phyloP scores from a whole-genome alignment of 2,113 vertebrate species.

The Saimiri boliviensis region DNA sequence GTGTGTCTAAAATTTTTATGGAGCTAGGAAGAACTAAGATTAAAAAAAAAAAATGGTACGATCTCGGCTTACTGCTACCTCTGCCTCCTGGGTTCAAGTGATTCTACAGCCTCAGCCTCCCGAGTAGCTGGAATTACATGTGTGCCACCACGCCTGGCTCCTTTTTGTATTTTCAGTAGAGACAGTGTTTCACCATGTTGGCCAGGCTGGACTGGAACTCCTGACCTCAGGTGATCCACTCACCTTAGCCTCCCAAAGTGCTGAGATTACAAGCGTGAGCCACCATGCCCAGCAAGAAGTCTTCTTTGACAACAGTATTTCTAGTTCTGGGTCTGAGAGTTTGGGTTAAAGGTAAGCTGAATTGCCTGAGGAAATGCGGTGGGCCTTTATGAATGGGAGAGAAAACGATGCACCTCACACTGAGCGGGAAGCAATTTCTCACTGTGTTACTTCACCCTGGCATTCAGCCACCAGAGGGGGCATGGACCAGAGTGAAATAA shows the following conservation, averaged over 20 bases:
- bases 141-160: no score
- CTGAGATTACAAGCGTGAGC: no score
- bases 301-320: not conserved
- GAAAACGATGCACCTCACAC: not conserved
- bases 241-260: no score
- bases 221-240: no score
- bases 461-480: slow-evolving; percentile 64
- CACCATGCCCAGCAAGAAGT: no score
- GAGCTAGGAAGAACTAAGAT: not conserved
- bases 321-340: not conserved
- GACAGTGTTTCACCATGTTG: no score
- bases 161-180: no score
- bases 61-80: no score
- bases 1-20: not conserved
- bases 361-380: not conserved
- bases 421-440: slow-evolving; percentile 27
- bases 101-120: no score
- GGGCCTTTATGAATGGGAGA: not conserved
- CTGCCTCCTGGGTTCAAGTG: no score
- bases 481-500: slow-evolving; percentile 36
- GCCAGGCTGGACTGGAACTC: no score
- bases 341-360: not conserved
- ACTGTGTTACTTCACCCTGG: slow-evolving; percentile 49
- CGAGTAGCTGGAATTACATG: no score
- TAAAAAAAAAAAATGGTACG: not conserved